Conservation (phyloP, 1,140 invertebrate genomes). For the Bombus superbus region DNA sequence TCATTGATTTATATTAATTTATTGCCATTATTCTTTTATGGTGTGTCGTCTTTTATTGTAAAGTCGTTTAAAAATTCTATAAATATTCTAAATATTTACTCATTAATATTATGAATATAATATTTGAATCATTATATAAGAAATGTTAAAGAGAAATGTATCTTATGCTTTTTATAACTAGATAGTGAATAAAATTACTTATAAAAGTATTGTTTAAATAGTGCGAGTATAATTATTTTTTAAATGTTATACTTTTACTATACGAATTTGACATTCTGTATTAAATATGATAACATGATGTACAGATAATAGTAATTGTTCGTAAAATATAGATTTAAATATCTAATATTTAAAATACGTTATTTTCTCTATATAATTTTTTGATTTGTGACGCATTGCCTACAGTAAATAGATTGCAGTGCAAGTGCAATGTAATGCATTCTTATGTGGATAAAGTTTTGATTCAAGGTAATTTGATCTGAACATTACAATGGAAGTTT, state of each 20-base stretch:
- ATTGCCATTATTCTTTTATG: not conserved
- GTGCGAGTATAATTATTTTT: not conserved
- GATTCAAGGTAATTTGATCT: not conserved
- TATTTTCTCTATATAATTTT: not conserved
- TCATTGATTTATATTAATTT: not conserved
- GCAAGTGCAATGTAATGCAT: not conserved
- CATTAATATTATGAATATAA: not conserved
- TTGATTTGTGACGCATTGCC: not conserved
- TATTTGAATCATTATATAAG: not conserved
- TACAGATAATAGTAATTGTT: not conserved
- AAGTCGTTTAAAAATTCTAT: not conserved
- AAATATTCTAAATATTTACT: not conserved
- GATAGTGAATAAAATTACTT: not conserved
- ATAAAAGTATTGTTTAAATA: not conserved
- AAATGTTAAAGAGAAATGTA: too few species aligned
- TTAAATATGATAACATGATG: not conserved
- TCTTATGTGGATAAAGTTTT: not conserved
- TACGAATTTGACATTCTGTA: not conserved
- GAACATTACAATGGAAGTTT: constrained; percentile 53
- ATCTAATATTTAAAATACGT: too few species aligned
- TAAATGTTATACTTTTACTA: not conserved
- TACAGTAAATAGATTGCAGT: not conserved
- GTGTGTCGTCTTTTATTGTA: too few species aligned
- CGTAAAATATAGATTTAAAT: not conserved
- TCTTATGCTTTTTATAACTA: not conserved